A percentile compares a stretch with the other conserved stretches of the same genome.
Evolutionary conservation across 2,113 vertebrate species (phyloP).

Genomic region (Rhineura floridana): DNA sequence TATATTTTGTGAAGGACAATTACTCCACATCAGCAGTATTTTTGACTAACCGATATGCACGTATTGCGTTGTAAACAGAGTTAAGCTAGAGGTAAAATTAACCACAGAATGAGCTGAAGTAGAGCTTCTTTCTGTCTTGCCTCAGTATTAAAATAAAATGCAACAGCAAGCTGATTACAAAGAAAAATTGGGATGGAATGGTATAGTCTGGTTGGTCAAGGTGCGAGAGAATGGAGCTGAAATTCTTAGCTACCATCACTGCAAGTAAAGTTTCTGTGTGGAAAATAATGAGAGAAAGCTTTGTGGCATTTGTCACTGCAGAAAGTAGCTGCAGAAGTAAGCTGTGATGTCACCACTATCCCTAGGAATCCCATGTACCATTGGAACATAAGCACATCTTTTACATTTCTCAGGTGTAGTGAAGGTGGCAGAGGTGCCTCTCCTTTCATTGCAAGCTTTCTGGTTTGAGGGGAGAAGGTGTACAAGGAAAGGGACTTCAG

Average conservation of each 20-base stretch:
- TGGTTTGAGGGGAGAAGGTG: not conserved
- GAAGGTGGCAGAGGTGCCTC: not conserved
- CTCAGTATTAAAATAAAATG: slow-evolving; percentile 25
- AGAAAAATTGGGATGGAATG: slow-evolving; percentile 43
- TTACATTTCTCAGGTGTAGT: not conserved
- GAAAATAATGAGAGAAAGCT: not conserved
- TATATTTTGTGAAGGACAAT: slow-evolving; percentile 38
- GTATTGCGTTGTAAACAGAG: slow-evolving; percentile 52
- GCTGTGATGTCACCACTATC: not conserved
- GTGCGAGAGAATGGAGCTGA: not conserved
- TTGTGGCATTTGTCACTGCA: not conserved
- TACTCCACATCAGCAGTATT: slow-evolving; percentile 55
- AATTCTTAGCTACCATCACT: not conserved
- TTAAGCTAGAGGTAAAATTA: slow-evolving; percentile 56
- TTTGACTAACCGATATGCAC: slow-evolving; percentile 34
- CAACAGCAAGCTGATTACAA: slow-evolving; percentile 30
- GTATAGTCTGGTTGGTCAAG: slow-evolving; percentile 41
- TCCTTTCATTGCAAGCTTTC: not conserved
- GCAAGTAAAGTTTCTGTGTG: not conserved
- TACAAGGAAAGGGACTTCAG: no score
- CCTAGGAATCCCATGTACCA: not conserved
- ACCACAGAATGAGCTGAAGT: slow-evolving; percentile 50
- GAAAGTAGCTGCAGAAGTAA: not conserved
- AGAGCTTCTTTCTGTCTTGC: slow-evolving; percentile 50
- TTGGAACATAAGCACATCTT: not conserved